A percentile compares a stretch with the other conserved stretches of the same genome.
Evolutionary conservation across 2,888 invertebrate species (phyloP).

Genomic region (Ethmia dodecea): DNA sequence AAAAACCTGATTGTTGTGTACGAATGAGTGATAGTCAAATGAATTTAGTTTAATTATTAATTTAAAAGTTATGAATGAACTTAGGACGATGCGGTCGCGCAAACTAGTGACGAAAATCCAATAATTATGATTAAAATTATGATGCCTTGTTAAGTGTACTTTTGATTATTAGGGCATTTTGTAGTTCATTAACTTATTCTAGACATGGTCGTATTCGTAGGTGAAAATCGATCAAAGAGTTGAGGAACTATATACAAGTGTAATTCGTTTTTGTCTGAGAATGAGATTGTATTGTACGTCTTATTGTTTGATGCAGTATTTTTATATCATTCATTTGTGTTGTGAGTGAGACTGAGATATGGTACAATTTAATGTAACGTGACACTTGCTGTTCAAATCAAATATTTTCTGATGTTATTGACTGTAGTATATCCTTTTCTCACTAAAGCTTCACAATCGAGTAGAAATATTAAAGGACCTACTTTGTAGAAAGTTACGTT

Average conservation of each 20-base stretch:
- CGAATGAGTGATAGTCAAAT: conserved; percentile 73
- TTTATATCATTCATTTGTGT: conserved; percentile 66
- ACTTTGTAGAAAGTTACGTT: conserved; percentile 60
- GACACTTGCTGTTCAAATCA: conserved; percentile 41
- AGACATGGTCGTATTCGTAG: conserved; percentile 62
- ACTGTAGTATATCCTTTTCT: conserved; percentile 28
- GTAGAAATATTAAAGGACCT: conserved; percentile 40
- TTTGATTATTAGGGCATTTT: conserved; percentile 73
- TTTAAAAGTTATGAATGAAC: conserved; percentile 69
- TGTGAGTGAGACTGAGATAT: conserved; percentile 72
- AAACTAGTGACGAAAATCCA: conserved; percentile 76
- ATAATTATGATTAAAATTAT: conserved; percentile 67
- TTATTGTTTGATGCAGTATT: conserved; percentile 70
- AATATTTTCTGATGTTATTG: conserved; percentile 61
- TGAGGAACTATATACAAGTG: conserved; percentile 41
- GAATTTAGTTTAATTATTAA: conserved; percentile 72
- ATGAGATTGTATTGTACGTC: conserved; percentile 36
- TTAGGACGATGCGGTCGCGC: conserved; percentile 77
- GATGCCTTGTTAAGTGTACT: conserved; percentile 73
- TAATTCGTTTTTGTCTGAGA: conserved; percentile 38
- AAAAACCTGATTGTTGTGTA: conserved; percentile 49
- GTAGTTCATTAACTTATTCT: conserved; percentile 70
- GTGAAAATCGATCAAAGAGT: conserved; percentile 69
- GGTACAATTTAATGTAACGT: conserved; percentile 67
- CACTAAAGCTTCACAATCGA: conserved; percentile 31